These are phyloP conservation scores for Papilio dardanus DNA, from an alignment of 1,140 invertebrate genomes.

Conservation along the genomic window DNA sequence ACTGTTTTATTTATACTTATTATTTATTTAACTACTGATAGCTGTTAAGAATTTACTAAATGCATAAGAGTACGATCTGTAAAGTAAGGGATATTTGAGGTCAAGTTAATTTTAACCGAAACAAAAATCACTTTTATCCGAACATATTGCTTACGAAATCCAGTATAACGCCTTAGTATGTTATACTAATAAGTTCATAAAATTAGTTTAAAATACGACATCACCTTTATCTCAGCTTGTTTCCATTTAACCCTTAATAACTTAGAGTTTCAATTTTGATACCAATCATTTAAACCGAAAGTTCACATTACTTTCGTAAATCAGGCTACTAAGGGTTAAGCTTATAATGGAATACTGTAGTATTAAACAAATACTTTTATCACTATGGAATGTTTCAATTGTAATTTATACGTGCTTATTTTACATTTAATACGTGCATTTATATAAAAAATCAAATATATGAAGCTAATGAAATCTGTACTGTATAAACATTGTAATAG, in stretches of 20 bases:
- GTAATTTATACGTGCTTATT: conserved; percentile 1
- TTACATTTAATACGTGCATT: conserved; percentile 11
- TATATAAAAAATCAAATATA: conserved; percentile 1
- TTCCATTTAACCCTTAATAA: too few species aligned
- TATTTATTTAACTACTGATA: not conserved
- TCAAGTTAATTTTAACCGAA: too few species aligned
- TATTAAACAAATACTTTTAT: not conserved
- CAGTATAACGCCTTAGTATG: not conserved
- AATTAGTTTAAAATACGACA: not conserved
- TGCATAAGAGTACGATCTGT: too few species aligned
- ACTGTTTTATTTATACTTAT: not conserved
- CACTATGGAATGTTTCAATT: conserved; percentile 8
- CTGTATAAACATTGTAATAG: not conserved
- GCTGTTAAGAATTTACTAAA: too few species aligned
- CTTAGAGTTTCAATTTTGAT: too few species aligned
- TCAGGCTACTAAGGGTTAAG: too few species aligned
- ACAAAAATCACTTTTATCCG: too few species aligned
- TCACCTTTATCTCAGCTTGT: not conserved
- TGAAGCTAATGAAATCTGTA: conserved; percentile 1
- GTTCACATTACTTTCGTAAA: too few species aligned
- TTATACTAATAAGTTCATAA: not conserved
- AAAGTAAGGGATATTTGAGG: too few species aligned
- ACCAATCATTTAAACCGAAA: too few species aligned
- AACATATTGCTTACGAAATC: too few species aligned
- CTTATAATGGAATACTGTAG: not conserved